Percentiles rank a stretch among this genome's conserved stretches.
These are phyloP conservation scores for Eristalinus sepulchralis DNA, from an alignment of 2,888 invertebrate genomes.

Conservation along the genomic window DNA sequence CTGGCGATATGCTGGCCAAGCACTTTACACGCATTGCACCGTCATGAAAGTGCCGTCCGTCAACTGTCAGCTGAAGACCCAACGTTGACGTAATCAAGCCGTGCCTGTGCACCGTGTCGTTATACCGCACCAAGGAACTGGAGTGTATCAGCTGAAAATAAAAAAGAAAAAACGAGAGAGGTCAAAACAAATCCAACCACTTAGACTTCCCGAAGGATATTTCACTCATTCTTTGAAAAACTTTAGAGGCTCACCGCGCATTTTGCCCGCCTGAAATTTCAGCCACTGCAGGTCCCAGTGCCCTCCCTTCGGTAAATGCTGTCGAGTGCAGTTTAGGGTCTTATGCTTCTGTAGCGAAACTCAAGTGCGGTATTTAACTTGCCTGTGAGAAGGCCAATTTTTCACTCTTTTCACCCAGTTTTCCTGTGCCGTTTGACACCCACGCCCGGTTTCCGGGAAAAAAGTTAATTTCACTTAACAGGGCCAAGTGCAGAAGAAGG, in stretches of 20 bases:
- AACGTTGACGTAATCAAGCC: conserved; percentile 84
- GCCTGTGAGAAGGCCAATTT: conserved; percentile 36
- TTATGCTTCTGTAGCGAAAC: conserved; percentile 1
- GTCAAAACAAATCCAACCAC: conserved; percentile 23
- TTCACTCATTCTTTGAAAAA: conserved; percentile 1
- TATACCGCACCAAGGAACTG: conserved; percentile 82
- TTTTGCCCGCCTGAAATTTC: neutral
- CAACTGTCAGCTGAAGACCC: conserved; percentile 83
- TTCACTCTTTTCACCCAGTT: conserved; percentile 11
- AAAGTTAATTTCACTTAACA: neutral
- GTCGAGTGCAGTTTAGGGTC: conserved; percentile 4
- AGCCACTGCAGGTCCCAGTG: neutral
- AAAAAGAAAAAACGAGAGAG: neutral
- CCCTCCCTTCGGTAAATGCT: conserved; percentile 14
- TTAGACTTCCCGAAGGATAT: neutral
- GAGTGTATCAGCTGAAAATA: conserved; percentile 81
- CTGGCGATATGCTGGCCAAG: conserved; percentile 84
- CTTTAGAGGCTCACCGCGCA: neutral
- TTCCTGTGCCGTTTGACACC: neutral
- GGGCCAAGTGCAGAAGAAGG: neutral
- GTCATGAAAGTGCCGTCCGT: conserved; percentile 83
- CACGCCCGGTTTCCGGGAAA: neutral
- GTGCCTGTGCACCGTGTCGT: conserved; percentile 82
- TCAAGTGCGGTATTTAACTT: conserved; percentile 32
- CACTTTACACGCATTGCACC: conserved; percentile 85